These are phyloP conservation scores for Andrena marginata DNA, from an alignment of 2,888 invertebrate species.

Conservation along the genomic window DNA sequence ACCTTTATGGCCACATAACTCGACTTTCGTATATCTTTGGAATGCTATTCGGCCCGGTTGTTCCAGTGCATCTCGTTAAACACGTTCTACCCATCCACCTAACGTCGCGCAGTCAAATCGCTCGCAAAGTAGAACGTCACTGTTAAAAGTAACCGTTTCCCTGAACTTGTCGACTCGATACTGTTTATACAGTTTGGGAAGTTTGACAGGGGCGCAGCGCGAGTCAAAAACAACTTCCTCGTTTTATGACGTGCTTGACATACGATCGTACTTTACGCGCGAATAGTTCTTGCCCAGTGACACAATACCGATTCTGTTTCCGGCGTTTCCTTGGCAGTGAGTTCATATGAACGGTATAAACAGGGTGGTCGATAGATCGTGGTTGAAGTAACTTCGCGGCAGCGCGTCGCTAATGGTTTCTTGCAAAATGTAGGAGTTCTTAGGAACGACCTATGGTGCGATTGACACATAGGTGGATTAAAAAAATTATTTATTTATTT, in stretches of 20 bases:
- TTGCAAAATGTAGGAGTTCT: not conserved
- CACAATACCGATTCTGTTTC: not conserved
- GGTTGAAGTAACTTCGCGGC: not conserved
- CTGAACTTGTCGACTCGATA: not conserved
- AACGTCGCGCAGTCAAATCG: not conserved
- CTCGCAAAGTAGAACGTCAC: not conserved
- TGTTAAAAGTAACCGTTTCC: not conserved
- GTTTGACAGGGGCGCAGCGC: not conserved
- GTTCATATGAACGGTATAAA: not conserved
- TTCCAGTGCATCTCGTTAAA: not conserved
- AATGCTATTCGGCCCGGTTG: not conserved
- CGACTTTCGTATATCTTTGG: not conserved
- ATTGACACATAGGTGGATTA: too few species aligned
- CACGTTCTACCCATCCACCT: not conserved
- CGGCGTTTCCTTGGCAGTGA: not conserved
- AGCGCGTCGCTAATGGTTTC: not conserved
- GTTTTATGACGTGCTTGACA: constrained; percentile 18
- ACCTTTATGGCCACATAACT: constrained; percentile 14
- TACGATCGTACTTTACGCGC: not conserved
- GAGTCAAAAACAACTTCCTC: constrained; percentile 17
- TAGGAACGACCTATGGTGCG: not conserved
- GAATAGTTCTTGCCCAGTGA: not conserved
- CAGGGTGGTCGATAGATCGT: not conserved
- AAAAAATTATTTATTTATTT: too few species aligned
- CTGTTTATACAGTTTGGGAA: not conserved